Conservation (phyloP, 2,797 vertebrate species). For the Cossypha polioptera region DNA sequence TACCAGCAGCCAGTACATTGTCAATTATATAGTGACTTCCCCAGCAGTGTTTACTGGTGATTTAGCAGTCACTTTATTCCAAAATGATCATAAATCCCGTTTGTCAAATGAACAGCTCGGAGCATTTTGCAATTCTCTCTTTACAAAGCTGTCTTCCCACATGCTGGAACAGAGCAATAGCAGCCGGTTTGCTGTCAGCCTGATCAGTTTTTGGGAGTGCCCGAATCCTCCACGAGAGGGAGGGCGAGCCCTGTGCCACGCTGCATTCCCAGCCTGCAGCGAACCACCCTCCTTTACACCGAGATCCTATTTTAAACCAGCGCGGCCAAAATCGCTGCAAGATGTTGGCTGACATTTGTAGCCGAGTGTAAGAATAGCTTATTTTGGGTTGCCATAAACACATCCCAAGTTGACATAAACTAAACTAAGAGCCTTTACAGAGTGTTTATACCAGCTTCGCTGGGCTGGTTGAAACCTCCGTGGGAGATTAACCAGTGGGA, state of each 20-base stretch:
- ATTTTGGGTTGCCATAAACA: constrained; percentile 49
- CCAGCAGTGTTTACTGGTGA: background rate
- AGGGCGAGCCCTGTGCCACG: background rate
- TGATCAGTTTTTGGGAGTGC: background rate
- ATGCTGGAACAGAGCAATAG: background rate
- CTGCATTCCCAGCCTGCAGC: background rate
- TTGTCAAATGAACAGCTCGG: background rate
- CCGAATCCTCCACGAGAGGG: constrained; percentile 36
- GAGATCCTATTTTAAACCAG: background rate
- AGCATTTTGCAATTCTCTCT: background rate
- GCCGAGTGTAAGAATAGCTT: background rate
- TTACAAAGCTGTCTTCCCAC: background rate
- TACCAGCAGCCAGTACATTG: background rate
- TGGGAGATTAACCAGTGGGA: background rate
- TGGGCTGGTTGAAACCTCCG: background rate
- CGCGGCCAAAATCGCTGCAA: background rate
- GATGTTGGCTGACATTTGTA: constrained; percentile 36
- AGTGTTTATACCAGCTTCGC: constrained; percentile 6
- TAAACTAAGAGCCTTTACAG: background rate
- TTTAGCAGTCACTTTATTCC: background rate
- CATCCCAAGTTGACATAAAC: constrained; percentile 22
- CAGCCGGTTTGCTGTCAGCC: too few species aligned
- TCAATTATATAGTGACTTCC: background rate
- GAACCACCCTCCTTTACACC: background rate
- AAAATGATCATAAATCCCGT: background rate